phyloP scores from a whole-genome alignment of 2,888 invertebrate genomes.

The Halocaridina rubra region DNA sequence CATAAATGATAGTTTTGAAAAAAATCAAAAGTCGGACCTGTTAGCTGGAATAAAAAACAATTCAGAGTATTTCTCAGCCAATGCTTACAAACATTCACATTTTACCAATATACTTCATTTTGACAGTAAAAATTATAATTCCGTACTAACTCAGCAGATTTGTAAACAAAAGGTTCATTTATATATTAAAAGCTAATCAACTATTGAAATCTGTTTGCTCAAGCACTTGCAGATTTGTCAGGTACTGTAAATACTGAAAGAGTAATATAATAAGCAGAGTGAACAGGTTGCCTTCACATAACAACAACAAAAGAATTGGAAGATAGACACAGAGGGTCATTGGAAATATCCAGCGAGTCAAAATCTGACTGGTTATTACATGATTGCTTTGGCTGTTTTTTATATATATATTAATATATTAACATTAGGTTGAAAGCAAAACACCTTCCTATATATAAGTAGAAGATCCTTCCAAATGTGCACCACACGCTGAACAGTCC shows the following conservation, averaged over 20 bases:
- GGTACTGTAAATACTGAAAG: not conserved
- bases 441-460: constrained; percentile 76
- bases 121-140: no score
- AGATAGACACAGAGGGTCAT: not conserved
- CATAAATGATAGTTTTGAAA: no score
- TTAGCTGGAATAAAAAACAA: no score
- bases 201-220: not conserved
- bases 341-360: constrained; percentile 21
- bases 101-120: no score
- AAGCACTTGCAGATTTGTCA: not conserved
- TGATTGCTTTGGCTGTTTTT: constrained; percentile 38
- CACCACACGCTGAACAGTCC: constrained; percentile 78
- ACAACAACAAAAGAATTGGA: not conserved
- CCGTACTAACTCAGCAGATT: no score
- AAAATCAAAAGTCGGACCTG: not conserved
- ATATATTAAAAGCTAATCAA: no score
- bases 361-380: constrained; percentile 24
- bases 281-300: no score
- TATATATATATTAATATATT: not conserved
- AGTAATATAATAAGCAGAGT: not conserved
- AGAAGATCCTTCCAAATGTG: constrained; percentile 79
- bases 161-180: no score
- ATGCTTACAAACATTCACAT: no score
- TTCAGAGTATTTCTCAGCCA: no score
- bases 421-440: no score